Base-by-base conservation (phyloP, 2,113 vertebrate genomes). In the Anguilla japonica region DNA sequence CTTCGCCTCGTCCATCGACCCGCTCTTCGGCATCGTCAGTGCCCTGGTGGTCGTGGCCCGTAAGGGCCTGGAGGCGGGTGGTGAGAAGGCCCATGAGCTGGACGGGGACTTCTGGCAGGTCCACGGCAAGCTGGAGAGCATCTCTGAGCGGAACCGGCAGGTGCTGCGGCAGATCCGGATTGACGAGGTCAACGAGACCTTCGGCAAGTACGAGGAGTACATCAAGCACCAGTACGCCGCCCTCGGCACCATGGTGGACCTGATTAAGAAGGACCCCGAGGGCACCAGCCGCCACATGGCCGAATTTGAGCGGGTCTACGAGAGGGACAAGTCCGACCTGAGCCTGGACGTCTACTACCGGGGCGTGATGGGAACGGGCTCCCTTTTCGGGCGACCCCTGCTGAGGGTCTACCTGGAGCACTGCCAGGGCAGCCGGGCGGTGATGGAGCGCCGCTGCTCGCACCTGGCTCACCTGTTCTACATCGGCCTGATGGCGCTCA, bases 141-240 rank as follows among this genome's bases (percentile, higher is more conserved):
- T 96, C 89, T 96, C 94, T 0, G 39, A 92, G 50, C 93, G 93
- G 89, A 96, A 96, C 91, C 92, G 87, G 0, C 90, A 94, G 85
- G 92, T 91, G 85, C 91, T 96, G 75, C 93, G 16, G n/a, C 89
- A 94, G 89, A 95, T 96, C 78, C 94, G 87, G 40, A 92, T 94
- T 0, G 87, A 93, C 0, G 96, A 96, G 90, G 92, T 96, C 60
- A 95, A 95, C 0, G 95, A 96, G 90, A 95, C 88, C 14, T 96
- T 88, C 0, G 92, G 94, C 43, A 95, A 91, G 86, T 93, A 96
- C 7, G 96, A 96, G 84, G 94, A 96, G 88, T 93, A 90, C 90
- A 96, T 96, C 88, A 95, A 95, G 89, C 94, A 96, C 90, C 96
- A 96, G 88, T 96, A 96, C n/a, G 0, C 1, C 0, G 93, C 94